A percentile compares a stretch with the other conserved stretches of the same genome.
Conservation (phyloP, 2,113 vertebrate genomes). For the Phyllostomus hastatus region DNA sequence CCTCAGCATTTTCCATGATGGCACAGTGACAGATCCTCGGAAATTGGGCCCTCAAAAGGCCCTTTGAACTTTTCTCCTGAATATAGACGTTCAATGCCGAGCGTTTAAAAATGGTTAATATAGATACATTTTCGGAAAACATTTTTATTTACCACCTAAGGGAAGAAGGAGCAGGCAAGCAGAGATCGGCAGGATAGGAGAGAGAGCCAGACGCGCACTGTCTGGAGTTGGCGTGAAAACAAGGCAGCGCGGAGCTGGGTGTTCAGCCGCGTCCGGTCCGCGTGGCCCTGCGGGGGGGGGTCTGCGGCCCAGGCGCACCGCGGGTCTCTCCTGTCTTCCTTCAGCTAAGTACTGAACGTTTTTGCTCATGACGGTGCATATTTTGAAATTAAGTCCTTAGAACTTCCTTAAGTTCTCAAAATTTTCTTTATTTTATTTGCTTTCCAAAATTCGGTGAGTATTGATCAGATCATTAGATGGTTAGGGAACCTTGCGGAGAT, state of each 20-base stretch:
- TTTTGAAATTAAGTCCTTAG: not conserved
- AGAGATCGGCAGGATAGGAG: not conserved
- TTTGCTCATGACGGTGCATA: not conserved
- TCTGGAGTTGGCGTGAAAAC: not conserved
- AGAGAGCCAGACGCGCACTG: not conserved
- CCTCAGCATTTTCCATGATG: not conserved
- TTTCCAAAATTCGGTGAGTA: not conserved
- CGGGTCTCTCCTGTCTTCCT: not conserved
- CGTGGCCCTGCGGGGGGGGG: not conserved
- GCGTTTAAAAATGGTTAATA: not conserved
- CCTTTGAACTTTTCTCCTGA: not conserved
- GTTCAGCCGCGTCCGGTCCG: not conserved
- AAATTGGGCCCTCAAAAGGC: not conserved
- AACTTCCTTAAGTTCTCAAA: not conserved
- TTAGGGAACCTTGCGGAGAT: not conserved
- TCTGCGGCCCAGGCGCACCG: not conserved
- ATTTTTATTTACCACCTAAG: not conserved
- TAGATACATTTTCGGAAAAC: not conserved
- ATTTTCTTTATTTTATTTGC: not conserved
- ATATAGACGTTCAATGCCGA: not conserved
- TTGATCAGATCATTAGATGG: not conserved
- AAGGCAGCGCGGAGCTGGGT: not conserved
- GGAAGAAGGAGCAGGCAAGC: not conserved
- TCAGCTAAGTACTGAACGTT: accelerated
- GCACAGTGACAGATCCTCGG: not conserved